Evolutionary conservation across 2,113 vertebrate genomes (phyloP).

Genomic region (Scomber colias): DNA sequence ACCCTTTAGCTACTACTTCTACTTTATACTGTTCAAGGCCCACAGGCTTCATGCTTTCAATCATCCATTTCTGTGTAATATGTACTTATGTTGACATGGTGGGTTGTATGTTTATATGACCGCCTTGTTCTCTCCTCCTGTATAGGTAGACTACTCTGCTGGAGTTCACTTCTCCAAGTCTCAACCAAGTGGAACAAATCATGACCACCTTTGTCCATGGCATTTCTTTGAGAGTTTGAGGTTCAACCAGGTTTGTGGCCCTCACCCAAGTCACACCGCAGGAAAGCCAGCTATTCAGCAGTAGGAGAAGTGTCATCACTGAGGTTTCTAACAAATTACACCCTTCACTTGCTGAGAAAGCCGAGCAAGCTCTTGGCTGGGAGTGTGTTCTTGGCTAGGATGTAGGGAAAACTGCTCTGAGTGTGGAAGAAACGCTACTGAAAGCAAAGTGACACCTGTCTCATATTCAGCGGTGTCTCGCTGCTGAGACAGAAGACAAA

Average conservation of each 20-base stretch:
- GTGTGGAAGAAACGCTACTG: conserved; percentile 44
- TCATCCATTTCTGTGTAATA: conserved; percentile 1
- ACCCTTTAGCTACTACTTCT: too few species aligned
- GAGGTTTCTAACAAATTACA: conserved; percentile 74
- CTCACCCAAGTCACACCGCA: conserved; percentile 43
- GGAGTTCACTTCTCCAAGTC: neutral
- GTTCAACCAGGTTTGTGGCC: conserved; percentile 59
- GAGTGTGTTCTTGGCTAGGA: conserved; percentile 33
- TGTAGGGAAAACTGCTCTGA: conserved; percentile 38
- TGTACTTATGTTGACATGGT: conserved; percentile 16
- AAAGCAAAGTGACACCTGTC: conserved; percentile 71
- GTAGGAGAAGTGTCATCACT: conserved; percentile 61
- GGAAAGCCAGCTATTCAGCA: conserved; percentile 50
- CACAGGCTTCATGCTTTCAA: conserved; percentile 3
- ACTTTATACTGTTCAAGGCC: too few species aligned
- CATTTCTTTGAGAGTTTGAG: conserved; percentile 19
- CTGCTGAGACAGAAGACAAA: conserved; percentile 37
- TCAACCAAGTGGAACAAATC: conserved; percentile 4
- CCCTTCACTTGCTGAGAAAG: conserved; percentile 58
- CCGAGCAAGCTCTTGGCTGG: conserved; percentile 41
- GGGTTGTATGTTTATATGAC: conserved; percentile 47
- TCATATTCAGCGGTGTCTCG: conserved; percentile 38
- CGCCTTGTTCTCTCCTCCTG: neutral
- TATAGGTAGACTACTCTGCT: neutral
- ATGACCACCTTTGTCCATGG: conserved; percentile 26